Conservation (phyloP, 2,797 vertebrate species). For the Myotis myotis region DNA sequence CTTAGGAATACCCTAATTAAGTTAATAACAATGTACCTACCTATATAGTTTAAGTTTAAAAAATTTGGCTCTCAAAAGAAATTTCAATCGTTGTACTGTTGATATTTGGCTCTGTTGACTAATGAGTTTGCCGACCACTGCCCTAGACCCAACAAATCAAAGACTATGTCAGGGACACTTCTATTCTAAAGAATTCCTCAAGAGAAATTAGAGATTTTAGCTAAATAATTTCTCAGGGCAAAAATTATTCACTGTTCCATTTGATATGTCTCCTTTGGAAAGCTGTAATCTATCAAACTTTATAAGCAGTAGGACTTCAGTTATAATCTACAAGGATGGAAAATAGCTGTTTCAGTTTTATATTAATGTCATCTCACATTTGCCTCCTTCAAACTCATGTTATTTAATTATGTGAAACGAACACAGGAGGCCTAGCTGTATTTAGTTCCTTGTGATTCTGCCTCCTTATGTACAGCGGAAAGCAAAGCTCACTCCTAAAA, state of each 20-base stretch:
- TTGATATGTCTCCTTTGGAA: background rate
- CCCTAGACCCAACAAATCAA: background rate
- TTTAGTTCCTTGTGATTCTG: background rate
- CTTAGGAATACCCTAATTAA: no score
- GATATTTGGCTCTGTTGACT: no score
- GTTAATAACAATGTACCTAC: no score
- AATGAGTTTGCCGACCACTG: no score
- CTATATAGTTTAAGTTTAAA: no score
- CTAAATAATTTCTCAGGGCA: slow-evolving; percentile 1
- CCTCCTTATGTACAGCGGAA: background rate
- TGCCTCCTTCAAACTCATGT: background rate
- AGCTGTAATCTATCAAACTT: background rate
- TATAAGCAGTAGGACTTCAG: background rate
- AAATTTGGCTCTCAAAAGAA: no score
- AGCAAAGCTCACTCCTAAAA: background rate
- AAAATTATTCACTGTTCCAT: background rate
- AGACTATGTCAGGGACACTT: background rate
- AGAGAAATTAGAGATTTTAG: slow-evolving; percentile 28
- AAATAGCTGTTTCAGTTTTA: background rate
- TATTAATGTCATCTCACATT: background rate
- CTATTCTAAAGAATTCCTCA: slow-evolving; percentile 34
- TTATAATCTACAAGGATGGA: background rate
- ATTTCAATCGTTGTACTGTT: no score
- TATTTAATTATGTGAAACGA: background rate
- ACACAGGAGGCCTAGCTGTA: background rate